A percentile compares a stretch with the other conserved stretches of the same genome.
These are phyloP conservation scores for Ptilonorhynchus violaceus DNA, from an alignment of 2,113 vertebrate genomes.

Conservation along the genomic window DNA sequence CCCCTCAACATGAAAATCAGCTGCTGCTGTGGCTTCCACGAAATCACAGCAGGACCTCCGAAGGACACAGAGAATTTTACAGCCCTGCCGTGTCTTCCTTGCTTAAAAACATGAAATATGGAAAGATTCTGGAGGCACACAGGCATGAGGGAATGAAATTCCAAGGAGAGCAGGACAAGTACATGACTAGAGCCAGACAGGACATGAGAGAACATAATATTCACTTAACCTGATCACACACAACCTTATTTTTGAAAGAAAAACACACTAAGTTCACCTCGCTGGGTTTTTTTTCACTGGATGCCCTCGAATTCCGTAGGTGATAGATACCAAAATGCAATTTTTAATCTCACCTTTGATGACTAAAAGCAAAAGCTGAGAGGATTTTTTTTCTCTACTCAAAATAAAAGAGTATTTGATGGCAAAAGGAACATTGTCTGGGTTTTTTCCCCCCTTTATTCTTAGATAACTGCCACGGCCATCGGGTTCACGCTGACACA, in stretches of 20 bases:
- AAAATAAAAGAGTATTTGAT: rapidly evolving
- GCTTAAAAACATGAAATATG: not conserved
- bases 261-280: not conserved
- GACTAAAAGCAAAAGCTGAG: not conserved
- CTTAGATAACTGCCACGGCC: not conserved
- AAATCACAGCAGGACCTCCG: not conserved
- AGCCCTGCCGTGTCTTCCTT: not conserved
- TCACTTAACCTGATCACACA: not conserved
- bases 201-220: not conserved
- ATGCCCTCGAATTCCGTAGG: not conserved
- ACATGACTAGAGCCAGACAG: not conserved
- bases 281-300: not conserved
- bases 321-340: not conserved
- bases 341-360: not conserved
- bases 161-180: not conserved
- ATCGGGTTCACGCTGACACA: not conserved
- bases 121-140: not conserved
- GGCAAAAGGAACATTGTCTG: not conserved
- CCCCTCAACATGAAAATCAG: not conserved
- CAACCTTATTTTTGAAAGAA: not conserved
- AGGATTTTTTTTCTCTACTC: not conserved
- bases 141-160: not conserved
- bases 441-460: not conserved
- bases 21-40: not conserved
- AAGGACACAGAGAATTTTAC: not conserved